Evolutionary conservation across 2,113 vertebrate species (phyloP), one percentile per base, ranked within the genome.

Genomic region (Ophiodon elongatus): DNA sequence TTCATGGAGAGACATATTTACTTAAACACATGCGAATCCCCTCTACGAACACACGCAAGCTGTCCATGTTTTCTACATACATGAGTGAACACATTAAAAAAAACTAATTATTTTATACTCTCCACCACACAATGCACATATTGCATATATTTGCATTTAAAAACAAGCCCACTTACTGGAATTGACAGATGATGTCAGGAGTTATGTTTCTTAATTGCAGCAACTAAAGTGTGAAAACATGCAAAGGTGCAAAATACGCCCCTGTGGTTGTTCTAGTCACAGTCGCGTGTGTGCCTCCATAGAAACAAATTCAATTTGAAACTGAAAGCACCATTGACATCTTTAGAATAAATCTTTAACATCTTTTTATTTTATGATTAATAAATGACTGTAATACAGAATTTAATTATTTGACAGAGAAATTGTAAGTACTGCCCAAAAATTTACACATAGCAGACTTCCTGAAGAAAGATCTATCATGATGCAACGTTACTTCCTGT

Each of bases 181-280:
- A 89, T 77, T 37, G 69, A 66, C 70, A 68, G 27, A 57, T 69
- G 54, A 71, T 54, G 3, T 75, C 62, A 70, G 56, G 35, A 71
- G 15, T 62, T 50, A 2, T 47, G 37, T 73, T 64, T 70, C 17
- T 50, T 82, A 50, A 82, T 71, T 68, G 25, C 23, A 9, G 39
- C 15, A 63, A 45, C 33, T 33, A 56, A 85, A 70, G 64, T 84
- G 82, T 88, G 87, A 89, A 88, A 85, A 74, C 45, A 39, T 7
- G 5, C 13, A 68, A 79, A 85, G 69, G 80, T 90, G 86, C 1
- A 56, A 91, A 87, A 76, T 62, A 87, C 56, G 15, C 73, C 82
- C 81, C 17, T 64, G 25, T 47, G 8, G 71, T 23, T 73, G 47
- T 82, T 77, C 79, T 0, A 43, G 35, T 64, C 19, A n/a, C 19